Evolutionary conservation across 2,113 vertebrate genomes (phyloP).

Genomic region (Hemiprocne comata): DNA sequence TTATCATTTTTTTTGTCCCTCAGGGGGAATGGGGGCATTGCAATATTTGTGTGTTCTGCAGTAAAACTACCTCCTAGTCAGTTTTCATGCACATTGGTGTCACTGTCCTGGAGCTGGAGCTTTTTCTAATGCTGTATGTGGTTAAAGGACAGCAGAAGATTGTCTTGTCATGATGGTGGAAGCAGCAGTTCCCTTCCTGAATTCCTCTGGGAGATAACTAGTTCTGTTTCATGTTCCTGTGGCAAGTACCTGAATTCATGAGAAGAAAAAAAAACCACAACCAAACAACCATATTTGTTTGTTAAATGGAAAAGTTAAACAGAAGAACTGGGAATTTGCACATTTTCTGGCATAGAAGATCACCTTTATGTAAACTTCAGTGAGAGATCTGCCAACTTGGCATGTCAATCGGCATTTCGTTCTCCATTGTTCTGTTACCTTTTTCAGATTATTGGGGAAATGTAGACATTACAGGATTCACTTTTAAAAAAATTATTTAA

Average conservation of each 20-base stretch:
- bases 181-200: not conserved
- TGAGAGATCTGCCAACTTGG: not conserved
- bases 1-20: not conserved
- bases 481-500: not conserved
- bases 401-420: not conserved
- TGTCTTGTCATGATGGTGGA: not conserved
- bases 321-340: not conserved
- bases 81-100: not conserved
- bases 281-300: not conserved
- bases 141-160: not conserved
- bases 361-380: not conserved
- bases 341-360: not conserved
- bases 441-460: not conserved
- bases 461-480: not conserved
- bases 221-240: not conserved
- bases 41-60: not conserved
- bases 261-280: not conserved
- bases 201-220: not conserved
- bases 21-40: not conserved
- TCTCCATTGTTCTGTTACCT: not conserved
- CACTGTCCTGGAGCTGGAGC: not conserved
- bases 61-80: not conserved
- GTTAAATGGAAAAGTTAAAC: not conserved
- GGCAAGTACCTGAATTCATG: not conserved
- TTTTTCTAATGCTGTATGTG: not conserved